These are phyloP conservation scores for Notocelia uddmanniana DNA, from an alignment of 2,888 invertebrate genomes.

Conservation along the genomic window DNA sequence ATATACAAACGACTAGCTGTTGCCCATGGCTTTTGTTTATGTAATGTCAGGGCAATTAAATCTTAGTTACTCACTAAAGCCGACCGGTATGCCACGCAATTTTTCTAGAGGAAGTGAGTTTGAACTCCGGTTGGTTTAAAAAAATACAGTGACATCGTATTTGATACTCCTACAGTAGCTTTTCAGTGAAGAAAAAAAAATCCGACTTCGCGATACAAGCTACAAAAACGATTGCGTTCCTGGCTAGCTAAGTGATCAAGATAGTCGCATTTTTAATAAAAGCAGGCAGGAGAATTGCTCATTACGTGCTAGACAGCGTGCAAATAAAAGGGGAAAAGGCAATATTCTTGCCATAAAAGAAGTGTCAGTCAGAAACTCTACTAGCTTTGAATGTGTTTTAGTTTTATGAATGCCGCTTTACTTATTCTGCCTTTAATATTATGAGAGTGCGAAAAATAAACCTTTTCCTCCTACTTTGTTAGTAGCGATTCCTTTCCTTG, in stretches of 20 bases:
- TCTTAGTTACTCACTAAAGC: background rate
- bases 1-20: background rate
- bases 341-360: background rate
- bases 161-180: too few relatives aligned
- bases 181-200: too few relatives aligned
- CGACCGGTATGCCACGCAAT: too few relatives aligned
- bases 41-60: background rate
- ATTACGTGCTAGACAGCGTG: background rate
- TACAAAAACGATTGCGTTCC: too few relatives aligned
- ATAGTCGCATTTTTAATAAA: background rate
- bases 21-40: background rate
- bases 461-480: background rate
- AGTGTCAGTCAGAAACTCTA: constrained; percentile 14
- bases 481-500: constrained; percentile 1
- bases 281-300: background rate
- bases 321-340: background rate
- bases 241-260: too few relatives aligned
- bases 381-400: constrained; percentile 5
- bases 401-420: constrained; percentile 9
- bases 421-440: background rate
- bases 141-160: too few relatives aligned
- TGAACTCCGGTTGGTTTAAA: too few relatives aligned
- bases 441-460: constrained; percentile 10
- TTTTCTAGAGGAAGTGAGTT: too few relatives aligned
- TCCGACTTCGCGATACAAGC: too few relatives aligned